These are phyloP conservation scores for Gorsachius goisagi DNA, from an alignment of 2,113 vertebrate genomes.

Conservation along the genomic window DNA sequence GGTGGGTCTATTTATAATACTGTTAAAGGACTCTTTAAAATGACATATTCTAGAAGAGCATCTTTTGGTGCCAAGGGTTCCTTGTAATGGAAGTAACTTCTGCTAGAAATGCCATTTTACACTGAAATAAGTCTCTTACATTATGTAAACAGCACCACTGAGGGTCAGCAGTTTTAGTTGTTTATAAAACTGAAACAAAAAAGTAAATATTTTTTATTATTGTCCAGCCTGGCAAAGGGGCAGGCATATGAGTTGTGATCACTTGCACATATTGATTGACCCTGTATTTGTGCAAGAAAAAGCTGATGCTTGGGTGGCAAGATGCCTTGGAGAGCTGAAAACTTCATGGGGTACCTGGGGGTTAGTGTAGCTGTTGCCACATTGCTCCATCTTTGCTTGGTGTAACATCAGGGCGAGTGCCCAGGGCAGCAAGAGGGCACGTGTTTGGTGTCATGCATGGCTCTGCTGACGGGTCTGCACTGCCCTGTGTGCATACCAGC, in stretches of 20 bases:
- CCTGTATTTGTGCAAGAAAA: not conserved
- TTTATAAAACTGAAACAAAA: not conserved
- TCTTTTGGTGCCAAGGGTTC: not conserved
- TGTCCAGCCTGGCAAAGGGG: not conserved
- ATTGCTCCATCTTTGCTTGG: fast-evolving
- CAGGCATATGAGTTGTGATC: not conserved
- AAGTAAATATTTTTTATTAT: not conserved
- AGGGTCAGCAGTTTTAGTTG: not conserved
- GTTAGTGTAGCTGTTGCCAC: not conserved
- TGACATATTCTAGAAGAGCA: not conserved
- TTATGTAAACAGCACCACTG: not conserved
- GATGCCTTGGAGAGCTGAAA: not conserved
- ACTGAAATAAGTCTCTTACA: not conserved
- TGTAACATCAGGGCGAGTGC: not conserved
- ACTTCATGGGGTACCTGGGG: not conserved
- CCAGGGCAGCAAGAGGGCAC: not conserved
- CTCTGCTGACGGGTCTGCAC: not conserved
- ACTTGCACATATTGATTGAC: not conserved
- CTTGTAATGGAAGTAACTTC: not conserved
- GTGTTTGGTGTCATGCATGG: not conserved
- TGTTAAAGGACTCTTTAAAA: not conserved
- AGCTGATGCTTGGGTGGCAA: not conserved
- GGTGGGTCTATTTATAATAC: not conserved
- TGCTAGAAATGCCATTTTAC: not conserved
- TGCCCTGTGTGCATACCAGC: not conserved